Conservation (phyloP, 2,888 invertebrate genomes). For the Lasioglossum morio region DNA sequence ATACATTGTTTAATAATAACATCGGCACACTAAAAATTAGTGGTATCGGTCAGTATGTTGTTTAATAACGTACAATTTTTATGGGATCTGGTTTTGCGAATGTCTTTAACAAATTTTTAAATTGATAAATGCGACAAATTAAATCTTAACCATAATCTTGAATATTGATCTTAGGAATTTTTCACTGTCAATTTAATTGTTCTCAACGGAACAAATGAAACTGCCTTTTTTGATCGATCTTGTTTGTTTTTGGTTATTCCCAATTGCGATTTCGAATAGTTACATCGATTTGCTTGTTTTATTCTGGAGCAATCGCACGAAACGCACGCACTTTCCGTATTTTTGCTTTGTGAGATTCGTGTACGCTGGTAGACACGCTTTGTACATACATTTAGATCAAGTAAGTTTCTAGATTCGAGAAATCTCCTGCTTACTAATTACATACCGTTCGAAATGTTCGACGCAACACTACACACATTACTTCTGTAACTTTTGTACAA, state of each 20-base stretch:
- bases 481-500: slow-evolving; percentile 38
- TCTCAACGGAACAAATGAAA: not conserved
- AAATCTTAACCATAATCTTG: not conserved
- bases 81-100: no score
- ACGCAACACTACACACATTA: slow-evolving; percentile 40
- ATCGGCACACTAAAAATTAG: not conserved
- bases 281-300: not conserved
- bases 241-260: not conserved
- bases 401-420: slow-evolving; percentile 33
- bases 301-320: not conserved
- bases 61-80: no score
- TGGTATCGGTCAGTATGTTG: not conserved
- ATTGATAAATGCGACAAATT: not conserved
- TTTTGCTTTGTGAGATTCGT: not conserved
- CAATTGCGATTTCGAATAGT: not conserved
- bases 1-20: not conserved
- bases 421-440: slow-evolving; percentile 30
- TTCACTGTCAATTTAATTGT: not conserved
- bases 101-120: not conserved
- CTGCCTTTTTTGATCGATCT: not conserved
- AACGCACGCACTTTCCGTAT: not conserved
- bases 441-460: slow-evolving; percentile 36
- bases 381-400: slow-evolving; percentile 29
- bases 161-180: not conserved
- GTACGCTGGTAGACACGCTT: slow-evolving; percentile 50